These are phyloP conservation scores for Mesoclemmys tuberculata DNA, from an alignment of 2,113 vertebrate species.

Conservation along the genomic window DNA sequence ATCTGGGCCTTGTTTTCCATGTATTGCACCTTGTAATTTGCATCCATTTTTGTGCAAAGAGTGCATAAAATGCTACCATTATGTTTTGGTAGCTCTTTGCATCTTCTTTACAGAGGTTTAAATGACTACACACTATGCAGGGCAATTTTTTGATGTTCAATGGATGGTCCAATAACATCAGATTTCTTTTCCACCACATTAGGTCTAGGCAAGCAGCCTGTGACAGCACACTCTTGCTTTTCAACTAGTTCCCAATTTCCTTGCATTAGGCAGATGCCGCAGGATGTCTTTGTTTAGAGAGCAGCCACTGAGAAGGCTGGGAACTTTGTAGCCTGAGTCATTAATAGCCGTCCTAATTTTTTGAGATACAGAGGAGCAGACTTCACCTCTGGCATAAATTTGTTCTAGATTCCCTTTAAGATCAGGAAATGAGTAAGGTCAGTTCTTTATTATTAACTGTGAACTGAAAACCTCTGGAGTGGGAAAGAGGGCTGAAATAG, in stretches of 20 bases:
- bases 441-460: slow-evolving; percentile 62
- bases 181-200: neutral
- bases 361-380: neutral
- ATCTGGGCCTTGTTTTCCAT: fast-evolving
- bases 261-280: neutral
- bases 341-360: slow-evolving; percentile 23
- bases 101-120: fast-evolving
- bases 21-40: neutral
- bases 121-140: neutral
- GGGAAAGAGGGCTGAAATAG: slow-evolving; percentile 55
- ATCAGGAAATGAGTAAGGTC: slow-evolving; percentile 66
- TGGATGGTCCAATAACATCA: neutral
- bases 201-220: neutral
- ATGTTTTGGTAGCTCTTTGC: neutral
- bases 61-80: neutral
- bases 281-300: neutral
- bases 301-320: fast-evolving
- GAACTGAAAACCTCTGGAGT: slow-evolving; percentile 55
- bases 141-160: neutral
- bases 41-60: fast-evolving
- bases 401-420: slow-evolving; percentile 48
- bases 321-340: neutral
- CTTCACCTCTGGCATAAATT: slow-evolving; percentile 46
- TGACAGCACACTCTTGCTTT: neutral
- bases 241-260: neutral